phyloP scores from a whole-genome alignment of 2,888 invertebrate genomes.

The Carabus problematicus region DNA sequence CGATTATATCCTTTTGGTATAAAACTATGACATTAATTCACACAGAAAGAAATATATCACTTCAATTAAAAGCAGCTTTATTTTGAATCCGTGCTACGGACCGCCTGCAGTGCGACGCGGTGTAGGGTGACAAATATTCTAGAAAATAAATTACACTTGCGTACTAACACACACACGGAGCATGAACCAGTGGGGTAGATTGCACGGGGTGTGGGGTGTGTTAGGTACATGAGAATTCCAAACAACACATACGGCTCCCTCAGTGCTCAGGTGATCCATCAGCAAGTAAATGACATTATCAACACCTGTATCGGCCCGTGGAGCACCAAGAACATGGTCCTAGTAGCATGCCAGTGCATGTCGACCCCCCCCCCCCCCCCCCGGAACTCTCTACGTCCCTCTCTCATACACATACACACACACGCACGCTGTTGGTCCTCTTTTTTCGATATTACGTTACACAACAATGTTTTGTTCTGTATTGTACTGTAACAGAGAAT shows the following conservation, averaged over 20 bases:
- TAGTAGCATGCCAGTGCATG: slow-evolving; percentile 26
- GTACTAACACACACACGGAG: slow-evolving; percentile 12
- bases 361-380: background rate
- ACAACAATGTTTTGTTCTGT: too few relatives aligned
- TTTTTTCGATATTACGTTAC: too few relatives aligned
- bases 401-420: too few relatives aligned
- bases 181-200: background rate
- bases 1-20: too few relatives aligned
- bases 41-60: slow-evolving; percentile 27
- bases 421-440: too few relatives aligned
- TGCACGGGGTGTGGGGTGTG: slow-evolving; percentile 10
- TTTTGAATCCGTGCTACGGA: slow-evolving; percentile 6
- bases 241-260: slow-evolving; percentile 21
- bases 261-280: slow-evolving; percentile 48
- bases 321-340: background rate
- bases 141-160: slow-evolving; percentile 26
- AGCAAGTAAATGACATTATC: slow-evolving; percentile 51
- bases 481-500: too few relatives aligned
- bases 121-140: slow-evolving; percentile 30
- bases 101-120: slow-evolving; percentile 13
- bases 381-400: too few relatives aligned
- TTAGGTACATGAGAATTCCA: slow-evolving; percentile 13
- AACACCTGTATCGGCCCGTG: slow-evolving; percentile 50
- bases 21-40: slow-evolving; percentile 1
- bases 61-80: slow-evolving; percentile 36